Base-by-base conservation (phyloP, 2,888 invertebrate genomes). In the Cerceris ruficornis region DNA sequence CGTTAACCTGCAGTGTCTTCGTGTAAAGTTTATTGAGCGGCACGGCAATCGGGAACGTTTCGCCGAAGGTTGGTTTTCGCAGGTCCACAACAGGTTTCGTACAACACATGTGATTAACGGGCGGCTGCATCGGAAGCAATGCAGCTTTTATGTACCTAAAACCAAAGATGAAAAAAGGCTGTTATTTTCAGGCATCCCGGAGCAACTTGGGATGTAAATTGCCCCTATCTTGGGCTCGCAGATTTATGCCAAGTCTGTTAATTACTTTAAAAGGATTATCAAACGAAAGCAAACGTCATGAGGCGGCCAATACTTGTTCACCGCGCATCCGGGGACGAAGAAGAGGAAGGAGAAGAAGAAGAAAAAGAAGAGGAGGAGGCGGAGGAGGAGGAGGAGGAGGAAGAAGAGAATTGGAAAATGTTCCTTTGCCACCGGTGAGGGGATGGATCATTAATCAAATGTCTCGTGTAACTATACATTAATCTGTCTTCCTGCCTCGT, bases 1-100 rank as follows among this genome's bases (percentile, higher is more conserved):
- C 95, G 90, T 97, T 97, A 77, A 98, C 95, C 93, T 98, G 98
- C 80, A 98, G 93, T 57, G 98, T 98, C 93, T 98, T 98, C 49
- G 97, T 96, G 73, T 96, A 96, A 82, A 96, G 93, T 91, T 97
- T 97, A 83, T 95, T 95, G 89, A 96, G 93, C 87, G 95, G 94
- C 90, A 97, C 95, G 89, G 95, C 94, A 92, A 98, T 94, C 88
- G 95, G 95, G 91, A 97, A 97, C 86, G 94, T 95, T 93, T 97
- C 96, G 71, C 96, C 96, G 90, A 97, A 96, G 75, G 95, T 95
- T 60, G 97, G 96, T 92, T 95, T 95, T 87, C 94, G 94, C 84
- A 96, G 93, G 91, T 96, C 96, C 62, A 94, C 93, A 73, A 96
- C 94, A 68, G 95, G 93, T 92, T 95, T 95, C 77, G 97, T 97